phyloP scores from a whole-genome alignment of 1,140 invertebrate genomes.

The Sinella curviseta region DNA sequence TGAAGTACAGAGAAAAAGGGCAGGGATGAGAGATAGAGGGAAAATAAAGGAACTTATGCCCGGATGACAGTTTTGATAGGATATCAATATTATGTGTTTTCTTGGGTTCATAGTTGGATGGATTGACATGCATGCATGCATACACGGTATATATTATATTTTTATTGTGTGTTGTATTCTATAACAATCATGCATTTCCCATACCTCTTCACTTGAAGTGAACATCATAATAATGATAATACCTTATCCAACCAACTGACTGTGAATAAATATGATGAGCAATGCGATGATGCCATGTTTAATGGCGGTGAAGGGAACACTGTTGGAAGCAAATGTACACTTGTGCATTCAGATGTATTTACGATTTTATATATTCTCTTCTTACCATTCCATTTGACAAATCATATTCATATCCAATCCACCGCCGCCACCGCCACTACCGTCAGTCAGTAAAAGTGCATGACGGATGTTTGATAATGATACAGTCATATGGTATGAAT shows the following conservation, averaged over 20 bases:
- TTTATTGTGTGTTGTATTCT: neutral
- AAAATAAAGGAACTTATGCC: constrained; percentile 30
- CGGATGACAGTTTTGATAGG: constrained; percentile 48
- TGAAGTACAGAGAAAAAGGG: constrained; percentile 1
- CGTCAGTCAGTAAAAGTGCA: constrained; percentile 22
- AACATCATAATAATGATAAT: constrained; percentile 12
- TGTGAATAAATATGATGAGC: constrained; percentile 25
- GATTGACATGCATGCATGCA: constrained; percentile 17
- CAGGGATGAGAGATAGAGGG: too few relatives aligned
- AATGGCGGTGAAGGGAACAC: neutral
- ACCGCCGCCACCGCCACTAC: neutral
- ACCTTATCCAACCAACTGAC: constrained; percentile 4
- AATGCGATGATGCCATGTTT: neutral
- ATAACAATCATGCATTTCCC: neutral
- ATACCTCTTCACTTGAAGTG: neutral
- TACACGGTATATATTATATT: too few relatives aligned
- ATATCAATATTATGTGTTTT: constrained; percentile 45
- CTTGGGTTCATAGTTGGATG: neutral
- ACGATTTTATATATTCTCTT: neutral
- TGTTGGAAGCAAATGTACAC: neutral
- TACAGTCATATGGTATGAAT: constrained; percentile 21
- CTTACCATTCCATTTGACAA: constrained; percentile 39
- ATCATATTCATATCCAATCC: constrained; percentile 48
- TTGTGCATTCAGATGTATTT: neutral
- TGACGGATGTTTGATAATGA: constrained; percentile 22